Percentiles rank a stretch among this genome's conserved stretches.
Conservation (phyloP, 1,140 invertebrate species). For the Sminthurides bifidus region DNA sequence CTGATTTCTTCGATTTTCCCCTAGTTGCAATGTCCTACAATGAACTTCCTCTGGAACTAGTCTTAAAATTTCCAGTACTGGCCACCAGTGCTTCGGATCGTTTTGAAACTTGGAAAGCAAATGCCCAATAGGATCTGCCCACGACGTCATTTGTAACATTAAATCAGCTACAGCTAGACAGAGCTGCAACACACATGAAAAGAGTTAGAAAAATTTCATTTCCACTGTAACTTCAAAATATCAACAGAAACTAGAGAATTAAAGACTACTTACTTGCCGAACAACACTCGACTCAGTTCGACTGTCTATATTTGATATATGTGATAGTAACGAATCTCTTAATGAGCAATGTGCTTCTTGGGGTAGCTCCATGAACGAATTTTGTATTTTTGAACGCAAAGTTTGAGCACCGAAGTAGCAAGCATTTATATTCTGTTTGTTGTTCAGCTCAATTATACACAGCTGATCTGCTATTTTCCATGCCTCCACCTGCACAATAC, state of each 20-base stretch:
- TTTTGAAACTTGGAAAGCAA: slow-evolving; percentile 57
- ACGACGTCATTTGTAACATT: slow-evolving; percentile 82
- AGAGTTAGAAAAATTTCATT: not conserved
- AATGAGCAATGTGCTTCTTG: slow-evolving; percentile 67
- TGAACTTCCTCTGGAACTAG: slow-evolving; percentile 93
- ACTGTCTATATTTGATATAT: slow-evolving; percentile 71
- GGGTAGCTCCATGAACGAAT: slow-evolving; percentile 86
- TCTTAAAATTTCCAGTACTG: slow-evolving; percentile 80
- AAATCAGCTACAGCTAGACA: slow-evolving; percentile 85
- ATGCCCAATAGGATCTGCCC: slow-evolving; percentile 78
- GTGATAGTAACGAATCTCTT: slow-evolving; percentile 79
- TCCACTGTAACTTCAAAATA: not conserved
- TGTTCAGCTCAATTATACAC: too few species aligned
- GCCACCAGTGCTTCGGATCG: slow-evolving; percentile 50
- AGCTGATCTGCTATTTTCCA: slow-evolving; percentile 94
- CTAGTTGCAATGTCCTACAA: slow-evolving; percentile 67
- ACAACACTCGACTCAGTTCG: slow-evolving; percentile 72
- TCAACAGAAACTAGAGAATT: not conserved
- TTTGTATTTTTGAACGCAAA: slow-evolving; percentile 78
- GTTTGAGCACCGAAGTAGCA: slow-evolving; percentile 98
- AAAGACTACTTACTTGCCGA: slow-evolving; percentile 52
- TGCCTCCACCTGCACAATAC: slow-evolving; percentile 61
- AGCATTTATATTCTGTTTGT: slow-evolving; percentile 73
- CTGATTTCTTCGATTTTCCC: slow-evolving; percentile 76
- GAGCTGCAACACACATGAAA: slow-evolving; percentile 45